Evolutionary conservation across 2,797 vertebrate genomes (phyloP).

Genomic region (Bradypodion pumilum): DNA sequence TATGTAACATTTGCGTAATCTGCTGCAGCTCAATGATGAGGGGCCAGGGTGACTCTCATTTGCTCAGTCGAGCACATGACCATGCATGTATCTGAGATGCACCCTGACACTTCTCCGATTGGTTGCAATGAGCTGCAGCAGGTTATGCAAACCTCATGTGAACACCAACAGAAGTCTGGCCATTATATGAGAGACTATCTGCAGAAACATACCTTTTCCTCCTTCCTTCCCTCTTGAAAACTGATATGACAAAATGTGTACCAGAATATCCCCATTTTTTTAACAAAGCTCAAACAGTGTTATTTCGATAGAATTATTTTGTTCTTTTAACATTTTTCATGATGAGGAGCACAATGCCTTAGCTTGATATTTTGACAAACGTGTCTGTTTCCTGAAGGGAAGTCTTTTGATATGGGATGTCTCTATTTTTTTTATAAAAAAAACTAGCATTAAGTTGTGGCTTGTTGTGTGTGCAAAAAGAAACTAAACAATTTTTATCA

Average conservation of each 20-base stretch:
- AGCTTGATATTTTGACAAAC: conserved; percentile 13
- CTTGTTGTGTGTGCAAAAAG: conserved; percentile 4
- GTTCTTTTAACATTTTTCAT: neutral
- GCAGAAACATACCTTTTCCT: neutral
- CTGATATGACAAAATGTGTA: neutral
- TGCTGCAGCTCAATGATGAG: too few species aligned
- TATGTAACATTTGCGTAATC: too few species aligned
- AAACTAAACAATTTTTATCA: conserved; percentile 14
- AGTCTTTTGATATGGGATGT: conserved; percentile 29
- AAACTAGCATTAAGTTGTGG: neutral
- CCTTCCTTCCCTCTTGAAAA: neutral
- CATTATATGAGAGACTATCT: too few species aligned
- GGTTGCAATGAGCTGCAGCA: too few species aligned
- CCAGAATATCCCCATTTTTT: neutral
- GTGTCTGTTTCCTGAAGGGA: conserved; percentile 31
- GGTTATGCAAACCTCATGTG: too few species aligned
- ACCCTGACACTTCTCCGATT: too few species aligned
- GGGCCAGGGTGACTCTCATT: too few species aligned
- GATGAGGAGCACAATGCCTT: conserved; percentile 4
- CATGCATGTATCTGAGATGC: too few species aligned
- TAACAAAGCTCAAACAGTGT: conserved; percentile 1
- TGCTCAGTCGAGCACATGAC: too few species aligned
- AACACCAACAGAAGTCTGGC: neutral
- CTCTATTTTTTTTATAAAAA: conserved; percentile 38
- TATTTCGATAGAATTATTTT: conserved; percentile 6